Evolutionary conservation across 1,140 invertebrate species (phyloP).

Genomic region (Drosophila auraria): DNA sequence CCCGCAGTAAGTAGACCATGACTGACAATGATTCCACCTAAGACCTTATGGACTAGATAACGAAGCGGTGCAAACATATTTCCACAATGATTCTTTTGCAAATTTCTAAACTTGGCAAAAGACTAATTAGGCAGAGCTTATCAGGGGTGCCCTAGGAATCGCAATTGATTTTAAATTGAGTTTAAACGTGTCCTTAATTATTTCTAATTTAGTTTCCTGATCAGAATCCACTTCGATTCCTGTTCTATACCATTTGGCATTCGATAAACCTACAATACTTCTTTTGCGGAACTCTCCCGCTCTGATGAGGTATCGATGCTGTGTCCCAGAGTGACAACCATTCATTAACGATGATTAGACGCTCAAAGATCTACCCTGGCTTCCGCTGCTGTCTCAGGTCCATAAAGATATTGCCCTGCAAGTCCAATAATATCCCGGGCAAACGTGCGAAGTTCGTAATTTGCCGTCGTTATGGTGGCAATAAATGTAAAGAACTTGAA

Average conservation of each 20-base stretch:
- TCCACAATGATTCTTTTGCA: not conserved
- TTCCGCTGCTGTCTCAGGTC: not conserved
- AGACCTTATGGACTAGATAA: conserved; percentile 17
- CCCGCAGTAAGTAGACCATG: not conserved
- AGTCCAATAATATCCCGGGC: conserved; percentile 31
- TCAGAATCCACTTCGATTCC: not conserved
- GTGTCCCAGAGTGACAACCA: conserved; percentile 2
- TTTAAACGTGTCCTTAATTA: not conserved
- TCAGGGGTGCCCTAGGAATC: not conserved
- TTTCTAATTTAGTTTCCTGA: too few relatives aligned
- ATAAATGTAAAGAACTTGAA: conserved; percentile 75
- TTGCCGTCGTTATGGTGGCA: conserved; percentile 57
- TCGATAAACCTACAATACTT: conserved; percentile 26
- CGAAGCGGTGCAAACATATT: not conserved
- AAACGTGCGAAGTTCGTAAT: conserved; percentile 67
- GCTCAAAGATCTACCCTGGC: conserved; percentile 31
- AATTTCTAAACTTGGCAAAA: not conserved
- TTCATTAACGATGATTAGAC: not conserved
- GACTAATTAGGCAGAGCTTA: not conserved
- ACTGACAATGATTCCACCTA: not conserved
- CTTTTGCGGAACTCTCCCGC: conserved; percentile 3
- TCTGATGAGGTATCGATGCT: not conserved
- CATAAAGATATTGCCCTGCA: not conserved
- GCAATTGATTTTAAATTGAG: not conserved
- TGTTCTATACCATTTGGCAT: not conserved